phyloP scores from a whole-genome alignment of 2,797 vertebrate species.

The Diplodus puntazzo region DNA sequence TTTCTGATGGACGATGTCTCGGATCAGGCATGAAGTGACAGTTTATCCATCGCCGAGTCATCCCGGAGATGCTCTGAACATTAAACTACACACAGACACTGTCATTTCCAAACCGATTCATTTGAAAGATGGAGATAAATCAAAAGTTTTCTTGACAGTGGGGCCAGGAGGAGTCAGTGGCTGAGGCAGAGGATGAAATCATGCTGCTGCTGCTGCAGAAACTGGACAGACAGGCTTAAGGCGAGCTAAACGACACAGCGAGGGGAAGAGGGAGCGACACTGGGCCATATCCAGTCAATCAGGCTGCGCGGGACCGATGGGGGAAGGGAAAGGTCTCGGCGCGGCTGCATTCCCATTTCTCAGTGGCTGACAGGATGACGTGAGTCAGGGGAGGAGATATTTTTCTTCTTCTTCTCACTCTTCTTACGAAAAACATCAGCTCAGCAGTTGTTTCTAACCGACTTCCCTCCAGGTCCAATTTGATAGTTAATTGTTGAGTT shows the following conservation, averaged over 20 bases:
- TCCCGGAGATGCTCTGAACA: not conserved
- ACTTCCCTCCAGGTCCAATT: too few species aligned
- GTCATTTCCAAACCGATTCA: slow-evolving; percentile 13
- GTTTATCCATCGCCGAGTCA: slow-evolving; percentile 49
- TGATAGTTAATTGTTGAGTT: too few species aligned
- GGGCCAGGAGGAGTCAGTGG: slow-evolving; percentile 9
- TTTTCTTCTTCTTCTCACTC: not conserved
- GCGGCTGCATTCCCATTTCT: slow-evolving; percentile 16
- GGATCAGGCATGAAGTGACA: slow-evolving; percentile 4
- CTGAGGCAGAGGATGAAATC: slow-evolving; percentile 19
- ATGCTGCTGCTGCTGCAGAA: slow-evolving; percentile 56
- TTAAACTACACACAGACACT: slow-evolving; percentile 17
- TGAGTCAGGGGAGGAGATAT: slow-evolving; percentile 12
- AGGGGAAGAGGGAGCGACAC: slow-evolving; percentile 31
- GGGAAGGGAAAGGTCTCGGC: slow-evolving; percentile 46
- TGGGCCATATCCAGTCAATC: slow-evolving; percentile 72
- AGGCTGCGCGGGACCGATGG: slow-evolving; percentile 53
- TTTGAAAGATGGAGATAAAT: slow-evolving; percentile 13
- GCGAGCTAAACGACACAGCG: slow-evolving; percentile 21
- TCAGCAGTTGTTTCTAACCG: not conserved
- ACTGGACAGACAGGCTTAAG: slow-evolving; percentile 66
- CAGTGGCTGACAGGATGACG: slow-evolving; percentile 39
- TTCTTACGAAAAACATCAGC: not conserved
- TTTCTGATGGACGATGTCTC: slow-evolving; percentile 27
- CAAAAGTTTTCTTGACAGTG: slow-evolving; percentile 23